Conservation (phyloP, 2,113 vertebrate species). For the Stigmatopora nigra region DNA sequence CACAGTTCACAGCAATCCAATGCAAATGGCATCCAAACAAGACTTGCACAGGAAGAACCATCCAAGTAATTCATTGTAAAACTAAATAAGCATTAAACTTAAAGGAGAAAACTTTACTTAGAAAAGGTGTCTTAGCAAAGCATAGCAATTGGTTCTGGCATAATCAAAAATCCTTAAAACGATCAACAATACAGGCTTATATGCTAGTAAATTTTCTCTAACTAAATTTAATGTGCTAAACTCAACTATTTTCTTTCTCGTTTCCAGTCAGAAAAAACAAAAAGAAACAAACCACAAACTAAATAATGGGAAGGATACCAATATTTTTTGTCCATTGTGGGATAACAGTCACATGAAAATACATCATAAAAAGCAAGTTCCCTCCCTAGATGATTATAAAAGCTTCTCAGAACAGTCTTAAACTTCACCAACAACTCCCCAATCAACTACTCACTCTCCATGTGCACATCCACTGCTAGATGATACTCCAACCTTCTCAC, state of each 20-base stretch:
- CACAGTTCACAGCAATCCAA: no score
- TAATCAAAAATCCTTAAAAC: no score
- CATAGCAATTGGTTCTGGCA: no score
- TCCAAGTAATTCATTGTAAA: no score
- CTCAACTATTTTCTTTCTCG: not conserved
- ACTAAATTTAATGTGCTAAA: no score
- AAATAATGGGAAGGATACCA: not conserved
- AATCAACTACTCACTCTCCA: not conserved
- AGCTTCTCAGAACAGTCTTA: not conserved
- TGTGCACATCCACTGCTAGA: constrained; percentile 9
- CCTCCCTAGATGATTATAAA: constrained; percentile 10
- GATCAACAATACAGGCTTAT: no score
- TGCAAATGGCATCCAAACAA: no score
- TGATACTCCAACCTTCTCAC: constrained; percentile 33
- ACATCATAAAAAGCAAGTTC: not conserved
- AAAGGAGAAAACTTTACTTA: no score
- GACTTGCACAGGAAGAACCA: no score
- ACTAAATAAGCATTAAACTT: no score
- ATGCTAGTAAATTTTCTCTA: no score
- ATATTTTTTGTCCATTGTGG: not conserved
- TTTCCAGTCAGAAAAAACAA: not conserved
- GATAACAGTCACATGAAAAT: not conserved
- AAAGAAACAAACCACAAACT: not conserved
- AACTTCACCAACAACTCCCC: constrained; percentile 3
- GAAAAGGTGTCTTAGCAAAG: no score